Evolutionary conservation across 2,888 invertebrate genomes (phyloP), one percentile per base, ranked within the genome.

Genomic region (Chrysolina oricalcia): DNA sequence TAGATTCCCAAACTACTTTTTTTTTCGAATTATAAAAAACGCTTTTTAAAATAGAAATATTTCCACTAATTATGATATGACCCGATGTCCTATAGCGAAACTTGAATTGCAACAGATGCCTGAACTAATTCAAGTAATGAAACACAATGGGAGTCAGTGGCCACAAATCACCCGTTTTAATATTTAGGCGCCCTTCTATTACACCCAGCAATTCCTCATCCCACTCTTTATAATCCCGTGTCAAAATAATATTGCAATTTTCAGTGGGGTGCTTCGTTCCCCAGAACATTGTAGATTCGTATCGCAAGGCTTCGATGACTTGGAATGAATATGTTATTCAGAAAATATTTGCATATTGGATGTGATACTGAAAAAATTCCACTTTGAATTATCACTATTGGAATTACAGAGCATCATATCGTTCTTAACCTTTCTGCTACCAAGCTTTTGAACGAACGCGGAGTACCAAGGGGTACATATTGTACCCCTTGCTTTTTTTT

Each of bases 141-240:
- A 68, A 68, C 63, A 79, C 76, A 80, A 82, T 79, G 74, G 76
- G 63, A 76, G 77, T 75, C 79, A 73, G 80, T 80, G 80, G 81
- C 84, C 85, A 85, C 85, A 86, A 85, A 85, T 86, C 86, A 86
- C 79, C 78, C 77, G 78, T 80, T 84, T 85, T 85, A 84, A 85
- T 85, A 83, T 85, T 78, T 79, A 68, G 71, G 75, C 81, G 76
- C 83, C 81, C 83, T 48, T 70, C 48, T 68, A 53, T 53, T 68
- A 40, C 15, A 17, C 56, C 68, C 13, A 53, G 40, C 50, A 19
- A 68, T 78, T 77, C 74, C 70, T 75, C 73, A 50, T 77, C 77
- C 65, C 77, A 53, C 76, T 78, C 71, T 73, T 69, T 79, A 80
- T 78, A 80, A 80, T 79, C 79, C 77, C 78, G 75, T 78, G 80